Evolutionary conservation across 1,140 invertebrate genomes (phyloP), one percentile per base, ranked within the genome.

Genomic region (Pentalonia nigronervosa): DNA sequence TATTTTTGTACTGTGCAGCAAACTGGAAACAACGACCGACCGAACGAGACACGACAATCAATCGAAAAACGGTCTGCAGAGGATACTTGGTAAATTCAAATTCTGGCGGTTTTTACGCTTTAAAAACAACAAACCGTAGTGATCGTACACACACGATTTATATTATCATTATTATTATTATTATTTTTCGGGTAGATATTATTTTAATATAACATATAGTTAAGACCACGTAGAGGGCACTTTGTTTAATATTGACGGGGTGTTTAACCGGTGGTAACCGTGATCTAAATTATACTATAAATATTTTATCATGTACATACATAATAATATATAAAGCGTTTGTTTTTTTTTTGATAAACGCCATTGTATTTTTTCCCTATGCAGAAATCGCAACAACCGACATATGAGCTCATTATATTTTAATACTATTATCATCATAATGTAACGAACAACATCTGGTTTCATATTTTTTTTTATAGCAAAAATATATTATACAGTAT

Each of bases 51-150:
- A 14, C 34, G 60, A 86, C 48, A 36, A 93, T 84, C 67, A 56
- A 84, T 93, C 81, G 76, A 93, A 93, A 93, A 93, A 81, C 48
- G 91, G 91, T 86, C n/a, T 93, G 30, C 47, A 56, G 23, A 93
- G 60, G 41, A 67, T 93, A 86, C 81, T 93, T 14, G 48, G 91
- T 50, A 86, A 86, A 86, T 93, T 93, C 91, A 93, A 93, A 86
- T 93, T 93, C 34, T 93, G 91, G 91, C 60, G 36, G 8, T 86
- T 84, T 45, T 56, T 93, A 30, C 67, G 81, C 3, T 93, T 86
- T 25, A 93, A 93, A 86, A 93, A 81, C 36, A 53, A 53, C 47
- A 93, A 93, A 50, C 76, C 76, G 21, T 92, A 81, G 47, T 53
- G 67, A 20, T 41, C 23, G 34, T 14, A 7, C 14, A n/a, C n/a